phyloP scores from a whole-genome alignment of 2,888 invertebrate species.

The Fragum fragum region DNA sequence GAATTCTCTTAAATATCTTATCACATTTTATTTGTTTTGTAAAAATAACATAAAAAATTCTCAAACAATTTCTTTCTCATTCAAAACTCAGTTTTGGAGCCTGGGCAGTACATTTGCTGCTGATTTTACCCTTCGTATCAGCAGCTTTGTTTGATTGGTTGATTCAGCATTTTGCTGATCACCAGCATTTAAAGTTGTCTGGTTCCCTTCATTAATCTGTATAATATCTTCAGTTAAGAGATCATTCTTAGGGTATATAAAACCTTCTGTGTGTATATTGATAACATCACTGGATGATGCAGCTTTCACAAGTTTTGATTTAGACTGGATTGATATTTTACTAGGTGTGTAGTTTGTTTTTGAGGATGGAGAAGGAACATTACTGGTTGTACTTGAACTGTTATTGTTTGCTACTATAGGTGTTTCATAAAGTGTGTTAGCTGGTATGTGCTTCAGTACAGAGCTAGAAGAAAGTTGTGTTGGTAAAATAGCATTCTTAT shows the following conservation, averaged over 20 bases:
- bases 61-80: no score
- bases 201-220: constrained; percentile 45
- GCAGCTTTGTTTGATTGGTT: constrained; percentile 52
- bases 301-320: constrained; percentile 17
- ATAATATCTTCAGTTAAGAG: constrained; percentile 62
- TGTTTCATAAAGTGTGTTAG: background rate
- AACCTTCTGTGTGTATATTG: constrained; percentile 37
- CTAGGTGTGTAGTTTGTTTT: background rate
- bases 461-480: background rate
- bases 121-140: constrained; percentile 65
- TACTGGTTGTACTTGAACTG: background rate
- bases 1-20: no score
- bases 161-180: background rate
- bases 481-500: constrained; percentile 11
- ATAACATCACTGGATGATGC: constrained; percentile 34
- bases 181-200: constrained; percentile 14
- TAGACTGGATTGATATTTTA: constrained; percentile 12
- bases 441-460: background rate
- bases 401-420: background rate
- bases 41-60: no score
- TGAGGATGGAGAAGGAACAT: background rate
- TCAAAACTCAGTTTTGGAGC: constrained; percentile 7
- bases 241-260: constrained; percentile 53
- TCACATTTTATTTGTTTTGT: no score
- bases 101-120: constrained; percentile 62